Evolutionary conservation across 2,113 vertebrate genomes (phyloP), one percentile per base, ranked within the genome.

Genomic region (Lagopus muta): DNA sequence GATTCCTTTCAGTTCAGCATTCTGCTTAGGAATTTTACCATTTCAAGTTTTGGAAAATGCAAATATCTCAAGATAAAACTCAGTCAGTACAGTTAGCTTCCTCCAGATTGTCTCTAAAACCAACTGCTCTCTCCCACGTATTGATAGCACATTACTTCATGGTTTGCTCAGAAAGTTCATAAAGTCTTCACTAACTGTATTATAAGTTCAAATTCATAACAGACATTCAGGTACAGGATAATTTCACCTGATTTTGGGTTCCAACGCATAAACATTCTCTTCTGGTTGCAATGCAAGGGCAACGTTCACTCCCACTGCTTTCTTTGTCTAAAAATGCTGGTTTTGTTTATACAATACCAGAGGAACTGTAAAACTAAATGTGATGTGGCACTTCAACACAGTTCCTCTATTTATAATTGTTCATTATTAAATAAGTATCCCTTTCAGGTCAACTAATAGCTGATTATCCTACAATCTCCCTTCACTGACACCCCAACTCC

Each of bases 401-500:
- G 45, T 83, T 89, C 50, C 62, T 84, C 52, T 50, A 70, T 91
- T 85, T 87, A 48, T 62, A 89, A 90, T 90, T 90, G 93, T 92
- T 58, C 77, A 45, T 90, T 79, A 70, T 70, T 86, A 90, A 93
- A 52, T 79, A 93, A 94, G 66, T 65, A 92, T 42, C 28, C 27
- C 58, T 95, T 73, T 82, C 45, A 92, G 62, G 66, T 90, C 87
- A 96, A 92, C 61, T 48, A 86, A 82, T 82, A 78, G 58, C 77
- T 86, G 94, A 92, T 93, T 94, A 96, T 91, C 66, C 72, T 88
- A 87, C 48, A 84, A 89, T 48, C 45, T 92, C 67, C 52, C 74
- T 82, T 81, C 47, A 82, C 7, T 81, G 62, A 93, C 1, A 12
- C 64, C 66, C 40, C 9, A 8, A 60, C 22, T 88, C 58, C 86